Evolutionary conservation across 2,797 vertebrate genomes (phyloP), one percentile per base, ranked within the genome.

Genomic region (Danionella dracula): DNA sequence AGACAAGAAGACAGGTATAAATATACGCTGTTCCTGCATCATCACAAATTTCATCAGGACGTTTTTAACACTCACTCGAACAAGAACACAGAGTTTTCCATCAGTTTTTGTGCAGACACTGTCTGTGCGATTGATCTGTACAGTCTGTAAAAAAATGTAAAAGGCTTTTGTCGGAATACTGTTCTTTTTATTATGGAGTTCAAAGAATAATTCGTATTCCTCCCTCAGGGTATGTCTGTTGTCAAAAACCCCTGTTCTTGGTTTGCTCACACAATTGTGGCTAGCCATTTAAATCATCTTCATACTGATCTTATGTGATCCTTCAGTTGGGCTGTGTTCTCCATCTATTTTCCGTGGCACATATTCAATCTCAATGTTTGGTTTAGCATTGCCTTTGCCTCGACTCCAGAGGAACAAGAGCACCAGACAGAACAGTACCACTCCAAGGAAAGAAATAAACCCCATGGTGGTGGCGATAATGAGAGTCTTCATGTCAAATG

Each of bases 401-500:
- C 97, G 86, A 80, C 96, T 99, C 97, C 96, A 99, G 62, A 99
- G 92, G 73, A 99, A 99, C 56, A 99, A 90, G 74, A 99, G 92
- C 67, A 98, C 95, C 72, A 99, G 92, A 85, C 97, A 99, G 85
- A 99, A 98, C 50, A 99, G 92, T 41, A 99, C 97, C 15, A 99
- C 97, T 12, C 96, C 96, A 34, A 99, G 89, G 82, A 99, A 99
- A 63, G 97, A 99, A 82, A 99, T 97, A 88, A 98, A 99, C 79
- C 97, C 97, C 95, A 99, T 99, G 51, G 97, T 98, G 78, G 96
- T 99, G 76, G 97, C 97, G 1, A 99, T 97, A 79, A 99, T 93
- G 50, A 99, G 92, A 71, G 97, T 98, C 89, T 98, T 99, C 80
- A 99, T 94, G 86, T 99, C 96, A 64, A 99, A 99, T 55, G 95